phyloP scores from a whole-genome alignment of 2,113 vertebrate genomes.

The Cavia porcellus region DNA sequence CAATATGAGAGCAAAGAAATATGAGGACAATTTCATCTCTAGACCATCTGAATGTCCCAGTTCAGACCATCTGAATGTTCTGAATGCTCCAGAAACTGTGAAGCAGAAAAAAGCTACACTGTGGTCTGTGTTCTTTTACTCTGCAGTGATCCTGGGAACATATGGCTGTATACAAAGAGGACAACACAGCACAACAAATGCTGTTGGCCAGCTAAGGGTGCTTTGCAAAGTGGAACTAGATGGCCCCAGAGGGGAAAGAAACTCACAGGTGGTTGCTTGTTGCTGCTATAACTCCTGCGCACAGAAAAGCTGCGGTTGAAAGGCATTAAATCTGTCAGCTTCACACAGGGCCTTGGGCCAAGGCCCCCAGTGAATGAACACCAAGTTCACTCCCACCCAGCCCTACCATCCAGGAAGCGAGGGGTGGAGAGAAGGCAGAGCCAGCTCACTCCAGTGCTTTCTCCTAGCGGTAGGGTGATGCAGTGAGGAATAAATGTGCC shows the following conservation, averaged over 20 bases:
- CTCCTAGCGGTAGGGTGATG: neutral
- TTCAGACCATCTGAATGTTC: neutral
- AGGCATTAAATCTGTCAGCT: neutral
- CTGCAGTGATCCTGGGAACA: neutral
- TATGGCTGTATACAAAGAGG: neutral
- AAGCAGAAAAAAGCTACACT: neutral
- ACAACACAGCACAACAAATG: neutral
- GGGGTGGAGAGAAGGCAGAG: neutral
- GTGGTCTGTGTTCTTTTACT: neutral
- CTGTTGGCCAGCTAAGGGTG: neutral
- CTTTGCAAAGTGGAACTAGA: neutral
- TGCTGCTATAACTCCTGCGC: neutral
- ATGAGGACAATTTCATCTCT: neutral
- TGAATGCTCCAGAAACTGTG: neutral
- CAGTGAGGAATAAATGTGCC: neutral
- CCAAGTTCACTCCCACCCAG: neutral
- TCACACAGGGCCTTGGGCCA: no score
- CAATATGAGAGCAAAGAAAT: neutral
- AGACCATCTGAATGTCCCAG: neutral
- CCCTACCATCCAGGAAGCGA: neutral
- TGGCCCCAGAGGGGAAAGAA: neutral
- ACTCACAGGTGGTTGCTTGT: neutral
- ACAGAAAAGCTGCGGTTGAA: neutral
- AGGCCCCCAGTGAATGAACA: accelerated
- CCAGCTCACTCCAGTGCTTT: neutral